Percentiles rank a stretch among this genome's conserved stretches.
phyloP scores from a whole-genome alignment of 2,888 invertebrate species.

The Norana najaformis region DNA sequence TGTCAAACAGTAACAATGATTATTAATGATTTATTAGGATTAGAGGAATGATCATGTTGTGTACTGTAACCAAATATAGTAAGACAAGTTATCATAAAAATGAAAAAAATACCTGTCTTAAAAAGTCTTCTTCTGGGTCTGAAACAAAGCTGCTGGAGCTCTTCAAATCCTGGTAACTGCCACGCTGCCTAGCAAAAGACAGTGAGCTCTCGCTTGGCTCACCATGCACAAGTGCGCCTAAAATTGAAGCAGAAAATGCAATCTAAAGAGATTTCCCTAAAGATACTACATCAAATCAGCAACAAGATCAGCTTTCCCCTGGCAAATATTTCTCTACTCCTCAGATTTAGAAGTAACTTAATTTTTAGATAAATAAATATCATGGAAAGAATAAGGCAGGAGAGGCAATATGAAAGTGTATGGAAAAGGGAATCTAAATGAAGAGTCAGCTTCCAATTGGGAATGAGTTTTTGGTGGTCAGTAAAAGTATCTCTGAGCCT shows the following conservation, averaged over 20 bases:
- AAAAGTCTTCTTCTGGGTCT: not conserved
- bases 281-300: not conserved
- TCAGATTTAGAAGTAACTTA: not conserved
- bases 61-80: not conserved
- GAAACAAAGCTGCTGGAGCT: conserved; percentile 15
- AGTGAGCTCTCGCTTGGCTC: not conserved
- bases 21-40: too few species aligned
- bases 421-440: not conserved
- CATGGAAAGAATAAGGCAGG: not conserved
- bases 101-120: not conserved
- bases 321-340: not conserved
- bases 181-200: not conserved
- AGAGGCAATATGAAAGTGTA: not conserved
- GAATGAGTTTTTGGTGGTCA: not conserved
- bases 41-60: not conserved
- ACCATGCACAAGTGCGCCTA: conserved; percentile 13
- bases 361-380: not conserved
- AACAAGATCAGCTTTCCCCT: not conserved
- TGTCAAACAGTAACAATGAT: too few species aligned
- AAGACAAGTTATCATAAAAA: not conserved
- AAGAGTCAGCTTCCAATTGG: not conserved
- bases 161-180: conserved; percentile 14
- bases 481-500: too few species aligned
- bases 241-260: not conserved
- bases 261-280: not conserved